Percentiles rank a stretch among this genome's conserved stretches.
These are phyloP conservation scores for Drosophila formosana DNA, from an alignment of 2,888 invertebrate species.

Conservation along the genomic window DNA sequence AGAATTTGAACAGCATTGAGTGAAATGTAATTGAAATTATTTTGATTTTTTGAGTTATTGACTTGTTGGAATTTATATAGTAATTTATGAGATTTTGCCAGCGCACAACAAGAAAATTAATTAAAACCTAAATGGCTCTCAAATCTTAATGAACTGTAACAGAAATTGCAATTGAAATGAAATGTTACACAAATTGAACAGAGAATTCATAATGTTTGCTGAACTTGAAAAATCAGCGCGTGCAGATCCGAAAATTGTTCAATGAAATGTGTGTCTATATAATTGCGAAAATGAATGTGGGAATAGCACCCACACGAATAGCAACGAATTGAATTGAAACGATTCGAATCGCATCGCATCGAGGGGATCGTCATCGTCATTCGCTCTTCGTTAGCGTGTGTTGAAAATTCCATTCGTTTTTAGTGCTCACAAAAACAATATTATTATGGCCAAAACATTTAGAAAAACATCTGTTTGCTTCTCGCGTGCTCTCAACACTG, in stretches of 20 bases:
- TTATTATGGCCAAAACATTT: constrained; percentile 52
- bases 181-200: not conserved
- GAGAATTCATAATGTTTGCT: constrained; percentile 44
- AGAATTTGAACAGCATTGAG: no score
- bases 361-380: constrained; percentile 28
- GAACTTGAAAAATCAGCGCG: constrained; percentile 75
- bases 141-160: constrained; percentile 45
- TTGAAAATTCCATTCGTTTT: constrained; percentile 52
- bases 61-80: not conserved
- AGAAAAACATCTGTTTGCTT: constrained; percentile 60
- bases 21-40: no score
- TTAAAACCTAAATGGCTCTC: not conserved
- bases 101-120: not conserved
- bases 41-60: not conserved
- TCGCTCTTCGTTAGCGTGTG: constrained; percentile 31
- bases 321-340: constrained; percentile 25
- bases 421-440: constrained; percentile 38
- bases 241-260: constrained; percentile 50
- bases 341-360: not conserved
- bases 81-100: not conserved
- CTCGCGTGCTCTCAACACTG: constrained; percentile 59
- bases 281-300: constrained; percentile 6
- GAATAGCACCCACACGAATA: constrained; percentile 44
- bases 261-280: constrained; percentile 54
- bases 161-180: not conserved